phyloP scores from a whole-genome alignment of 2,888 invertebrate genomes.

The Cylindroiulus punctatus region DNA sequence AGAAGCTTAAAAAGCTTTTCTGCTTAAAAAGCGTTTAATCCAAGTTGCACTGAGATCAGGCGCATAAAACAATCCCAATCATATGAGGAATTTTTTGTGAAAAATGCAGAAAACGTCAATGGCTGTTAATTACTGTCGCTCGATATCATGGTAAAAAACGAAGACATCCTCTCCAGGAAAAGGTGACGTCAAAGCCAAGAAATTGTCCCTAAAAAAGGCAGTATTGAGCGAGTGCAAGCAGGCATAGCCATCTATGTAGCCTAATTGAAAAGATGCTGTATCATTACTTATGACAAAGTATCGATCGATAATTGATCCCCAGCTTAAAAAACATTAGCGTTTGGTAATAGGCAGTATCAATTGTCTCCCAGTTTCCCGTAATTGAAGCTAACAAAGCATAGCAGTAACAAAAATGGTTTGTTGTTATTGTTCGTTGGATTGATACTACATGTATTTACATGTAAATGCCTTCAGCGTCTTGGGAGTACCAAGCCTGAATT shows the following conservation, averaged over 20 bases:
- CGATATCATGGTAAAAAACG: too few species aligned
- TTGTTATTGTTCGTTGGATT: slow-evolving; percentile 1
- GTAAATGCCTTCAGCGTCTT: not conserved
- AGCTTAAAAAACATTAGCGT: not conserved
- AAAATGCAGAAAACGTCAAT: too few species aligned
- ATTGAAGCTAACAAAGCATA: not conserved
- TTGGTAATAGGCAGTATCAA: not conserved
- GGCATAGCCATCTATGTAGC: not conserved
- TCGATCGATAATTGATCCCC: not conserved
- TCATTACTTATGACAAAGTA: not conserved
- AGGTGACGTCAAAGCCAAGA: too few species aligned
- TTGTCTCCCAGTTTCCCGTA: not conserved
- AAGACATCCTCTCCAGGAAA: too few species aligned
- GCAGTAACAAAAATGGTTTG: slow-evolving; percentile 1
- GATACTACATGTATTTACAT: not conserved
- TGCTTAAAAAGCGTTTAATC: too few species aligned
- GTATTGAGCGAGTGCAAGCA: not conserved
- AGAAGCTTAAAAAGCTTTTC: too few species aligned
- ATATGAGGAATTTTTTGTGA: too few species aligned
- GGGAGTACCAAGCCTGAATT: not conserved
- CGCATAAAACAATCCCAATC: too few species aligned
- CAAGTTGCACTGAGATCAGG: too few species aligned
- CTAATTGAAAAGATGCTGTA: not conserved
- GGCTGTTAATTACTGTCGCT: too few species aligned
- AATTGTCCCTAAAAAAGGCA: too few species aligned